A percentile compares a stretch with the other conserved stretches of the same genome.
phyloP scores from a whole-genome alignment of 2,113 vertebrate genomes.

The Centropus unirufus region DNA sequence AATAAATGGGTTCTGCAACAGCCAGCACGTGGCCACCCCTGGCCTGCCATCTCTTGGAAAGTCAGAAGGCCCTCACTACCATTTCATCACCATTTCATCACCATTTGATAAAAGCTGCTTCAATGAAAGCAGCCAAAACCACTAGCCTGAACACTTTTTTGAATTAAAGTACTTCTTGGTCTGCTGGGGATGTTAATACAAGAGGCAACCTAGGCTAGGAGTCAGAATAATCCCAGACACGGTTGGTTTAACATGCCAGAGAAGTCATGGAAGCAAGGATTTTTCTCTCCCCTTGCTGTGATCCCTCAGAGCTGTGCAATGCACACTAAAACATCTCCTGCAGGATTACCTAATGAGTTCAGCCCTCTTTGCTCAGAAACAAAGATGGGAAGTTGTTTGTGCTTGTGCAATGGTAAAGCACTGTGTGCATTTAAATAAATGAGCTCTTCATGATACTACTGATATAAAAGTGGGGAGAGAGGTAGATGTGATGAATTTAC shows the following conservation, averaged over 20 bases:
- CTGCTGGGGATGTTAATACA: not conserved
- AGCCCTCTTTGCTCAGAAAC: not conserved
- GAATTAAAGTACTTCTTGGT: not conserved
- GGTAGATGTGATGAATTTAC: not conserved
- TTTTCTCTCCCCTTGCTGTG: not conserved
- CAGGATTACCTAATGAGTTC: not conserved
- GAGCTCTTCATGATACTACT: not conserved
- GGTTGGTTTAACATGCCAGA: not conserved
- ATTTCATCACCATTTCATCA: too few species aligned
- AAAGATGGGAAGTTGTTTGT: not conserved
- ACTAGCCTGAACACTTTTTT: not conserved
- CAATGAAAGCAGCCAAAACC: not conserved
- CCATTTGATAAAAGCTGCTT: not conserved
- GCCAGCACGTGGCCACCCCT: not conserved
- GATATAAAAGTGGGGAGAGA: not conserved
- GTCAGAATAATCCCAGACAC: constrained; percentile 10
- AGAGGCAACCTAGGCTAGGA: not conserved
- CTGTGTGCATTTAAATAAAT: not conserved
- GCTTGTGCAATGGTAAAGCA: not conserved
- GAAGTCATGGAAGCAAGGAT: not conserved
- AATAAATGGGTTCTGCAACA: not conserved
- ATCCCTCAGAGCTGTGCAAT: fast-evolving
- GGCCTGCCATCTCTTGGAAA: not conserved
- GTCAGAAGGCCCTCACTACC: not conserved
- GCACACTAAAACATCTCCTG: not conserved